These are phyloP conservation scores for Blastobasis adustella DNA, from an alignment of 2,888 invertebrate genomes.

Conservation along the genomic window DNA sequence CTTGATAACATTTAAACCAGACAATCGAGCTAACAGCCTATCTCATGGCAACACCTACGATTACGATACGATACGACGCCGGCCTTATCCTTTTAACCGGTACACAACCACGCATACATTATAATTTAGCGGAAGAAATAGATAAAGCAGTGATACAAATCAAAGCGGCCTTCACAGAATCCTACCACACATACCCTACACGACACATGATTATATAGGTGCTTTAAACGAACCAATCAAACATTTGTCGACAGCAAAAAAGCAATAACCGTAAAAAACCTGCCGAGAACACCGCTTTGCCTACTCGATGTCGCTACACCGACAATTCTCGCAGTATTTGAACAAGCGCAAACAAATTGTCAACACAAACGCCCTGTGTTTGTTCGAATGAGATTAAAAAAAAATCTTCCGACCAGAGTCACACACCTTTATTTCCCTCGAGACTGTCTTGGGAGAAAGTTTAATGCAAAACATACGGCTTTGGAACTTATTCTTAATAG, in stretches of 20 bases:
- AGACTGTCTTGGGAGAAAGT: constrained; percentile 27
- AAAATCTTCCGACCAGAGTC: constrained; percentile 30
- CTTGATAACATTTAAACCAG: too few relatives aligned
- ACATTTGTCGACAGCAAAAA: not conserved
- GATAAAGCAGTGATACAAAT: too few relatives aligned
- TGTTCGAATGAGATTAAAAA: constrained; percentile 11
- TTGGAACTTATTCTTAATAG: constrained; percentile 26
- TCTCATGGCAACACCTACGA: too few relatives aligned
- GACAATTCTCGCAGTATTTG: not conserved
- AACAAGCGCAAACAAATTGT: not conserved
- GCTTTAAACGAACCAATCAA: not conserved
- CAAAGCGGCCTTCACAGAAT: too few relatives aligned
- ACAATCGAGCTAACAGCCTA: too few relatives aligned
- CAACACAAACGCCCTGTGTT: not conserved
- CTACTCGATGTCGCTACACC: constrained; percentile 6
- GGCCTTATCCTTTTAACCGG: too few relatives aligned
- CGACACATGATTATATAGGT: too few relatives aligned
- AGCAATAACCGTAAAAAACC: constrained; percentile 23
- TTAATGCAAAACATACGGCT: constrained; percentile 21
- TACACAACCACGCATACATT: too few relatives aligned
- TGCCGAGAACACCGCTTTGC: constrained; percentile 17
- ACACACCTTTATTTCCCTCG: constrained; percentile 17
- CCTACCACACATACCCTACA: too few relatives aligned
- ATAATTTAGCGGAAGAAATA: too few relatives aligned
- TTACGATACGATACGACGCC: too few relatives aligned